These are phyloP conservation scores for Melitaea cinxia DNA, from an alignment of 1,140 invertebrate species.

Conservation along the genomic window DNA sequence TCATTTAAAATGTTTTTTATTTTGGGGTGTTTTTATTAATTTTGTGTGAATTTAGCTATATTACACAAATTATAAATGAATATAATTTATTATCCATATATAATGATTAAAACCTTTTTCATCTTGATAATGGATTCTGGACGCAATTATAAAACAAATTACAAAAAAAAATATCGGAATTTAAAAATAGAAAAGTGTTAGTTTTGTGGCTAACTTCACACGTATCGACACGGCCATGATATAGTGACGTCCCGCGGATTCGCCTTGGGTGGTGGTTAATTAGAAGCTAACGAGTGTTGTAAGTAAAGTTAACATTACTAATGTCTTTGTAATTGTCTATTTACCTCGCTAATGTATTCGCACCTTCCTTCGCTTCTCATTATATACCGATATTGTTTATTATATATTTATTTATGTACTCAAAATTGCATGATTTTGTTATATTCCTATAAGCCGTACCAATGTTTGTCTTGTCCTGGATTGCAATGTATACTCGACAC, in stretches of 20 bases:
- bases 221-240: constrained; percentile 19
- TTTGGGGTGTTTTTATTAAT: background rate
- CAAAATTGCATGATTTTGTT: background rate
- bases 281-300: constrained; percentile 65
- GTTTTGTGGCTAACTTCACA: constrained; percentile 7
- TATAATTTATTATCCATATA: no score
- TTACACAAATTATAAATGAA: no score
- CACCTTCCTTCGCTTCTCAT: constrained; percentile 18
- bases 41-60: constrained; percentile 12
- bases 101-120: no score
- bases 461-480: no score
- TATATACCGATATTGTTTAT: background rate
- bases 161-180: no score
- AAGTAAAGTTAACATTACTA: constrained; percentile 75
- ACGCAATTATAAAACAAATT: background rate
- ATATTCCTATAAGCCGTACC: no score
- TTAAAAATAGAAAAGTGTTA: background rate
- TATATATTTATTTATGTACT: no score
- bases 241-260: constrained; percentile 49
- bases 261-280: constrained; percentile 66
- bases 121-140: no score
- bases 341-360: constrained; percentile 18
- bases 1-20: background rate
- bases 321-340: constrained; percentile 39
- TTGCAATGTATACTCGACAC: no score